A percentile compares a stretch with the other conserved stretches of the same genome.
Evolutionary conservation across 2,113 vertebrate species (phyloP).

Genomic region (Empidonax traillii): DNA sequence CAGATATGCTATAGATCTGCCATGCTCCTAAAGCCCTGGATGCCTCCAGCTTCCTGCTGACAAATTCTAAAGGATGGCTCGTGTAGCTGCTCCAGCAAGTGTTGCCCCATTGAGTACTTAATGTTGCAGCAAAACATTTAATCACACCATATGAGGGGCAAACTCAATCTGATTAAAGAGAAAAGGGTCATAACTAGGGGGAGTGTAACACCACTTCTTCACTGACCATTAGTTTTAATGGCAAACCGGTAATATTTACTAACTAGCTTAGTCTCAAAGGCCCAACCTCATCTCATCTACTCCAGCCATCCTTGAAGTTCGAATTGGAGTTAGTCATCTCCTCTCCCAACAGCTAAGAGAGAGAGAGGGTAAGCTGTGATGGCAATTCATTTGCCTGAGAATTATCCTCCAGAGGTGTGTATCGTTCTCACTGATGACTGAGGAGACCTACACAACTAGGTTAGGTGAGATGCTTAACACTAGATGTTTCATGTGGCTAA

Average conservation of each 20-base stretch:
- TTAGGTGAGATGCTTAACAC: not conserved
- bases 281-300: conserved; percentile 59
- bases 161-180: conserved; percentile 65
- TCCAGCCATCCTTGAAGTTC: conserved; percentile 57
- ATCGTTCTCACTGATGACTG: not conserved
- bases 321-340: conserved; percentile 13
- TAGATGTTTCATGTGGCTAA: not conserved
- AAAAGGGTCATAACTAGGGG: conserved; percentile 60
- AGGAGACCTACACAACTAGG: conserved; percentile 35
- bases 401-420: not conserved
- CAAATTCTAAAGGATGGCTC: conserved; percentile 16
- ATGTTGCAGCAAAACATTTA: conserved; percentile 55
- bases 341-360: conserved; percentile 7
- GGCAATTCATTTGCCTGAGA: conserved; percentile 37
- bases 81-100: not conserved
- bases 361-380: conserved; percentile 6
- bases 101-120: conserved; percentile 52
- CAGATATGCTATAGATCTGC: not conserved
- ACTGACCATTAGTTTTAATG: conserved; percentile 68
- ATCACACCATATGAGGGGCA: conserved; percentile 68
- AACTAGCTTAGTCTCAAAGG: conserved; percentile 64
- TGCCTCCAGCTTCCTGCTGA: conserved; percentile 20
- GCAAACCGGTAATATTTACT: conserved; percentile 52
- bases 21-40: not conserved
- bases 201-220: conserved; percentile 60